Evolutionary conservation across 2,797 vertebrate genomes (phyloP).

Genomic region (Malurus leucopterus): DNA sequence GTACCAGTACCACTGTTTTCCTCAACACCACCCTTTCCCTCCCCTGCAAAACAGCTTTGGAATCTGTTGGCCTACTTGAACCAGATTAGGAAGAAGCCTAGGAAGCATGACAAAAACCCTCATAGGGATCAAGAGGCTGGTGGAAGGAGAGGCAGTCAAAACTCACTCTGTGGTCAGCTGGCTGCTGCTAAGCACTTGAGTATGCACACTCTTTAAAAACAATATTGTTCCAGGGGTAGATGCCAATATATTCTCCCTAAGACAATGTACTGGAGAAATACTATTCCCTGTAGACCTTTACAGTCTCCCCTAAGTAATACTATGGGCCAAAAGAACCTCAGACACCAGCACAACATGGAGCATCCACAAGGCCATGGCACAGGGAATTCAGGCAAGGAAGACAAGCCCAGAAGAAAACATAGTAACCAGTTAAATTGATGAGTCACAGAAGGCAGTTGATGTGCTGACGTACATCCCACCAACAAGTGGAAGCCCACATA

Average conservation of each 20-base stretch:
- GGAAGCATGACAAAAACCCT: neutral
- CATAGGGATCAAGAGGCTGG: neutral
- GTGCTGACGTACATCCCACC: neutral
- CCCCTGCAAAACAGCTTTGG: neutral
- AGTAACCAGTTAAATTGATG: neutral
- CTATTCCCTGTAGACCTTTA: neutral
- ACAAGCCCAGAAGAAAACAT: neutral
- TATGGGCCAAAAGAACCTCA: neutral
- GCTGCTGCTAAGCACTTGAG: neutral
- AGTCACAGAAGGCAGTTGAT: neutral
- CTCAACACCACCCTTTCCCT: neutral
- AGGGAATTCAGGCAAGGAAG: neutral
- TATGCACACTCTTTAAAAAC: neutral
- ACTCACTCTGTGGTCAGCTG: neutral
- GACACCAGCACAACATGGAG: neutral
- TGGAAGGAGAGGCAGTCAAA: neutral
- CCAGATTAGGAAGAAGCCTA: neutral
- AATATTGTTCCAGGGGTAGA: fast-evolving
- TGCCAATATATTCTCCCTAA: neutral
- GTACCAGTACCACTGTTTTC: neutral
- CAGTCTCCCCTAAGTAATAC: neutral
- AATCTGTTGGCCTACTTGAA: neutral
- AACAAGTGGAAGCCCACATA: neutral
- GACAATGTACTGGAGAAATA: neutral
- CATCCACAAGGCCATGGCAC: fast-evolving